Conservation (phyloP, 2,888 invertebrate species). For the Melinaea marsaeus region DNA sequence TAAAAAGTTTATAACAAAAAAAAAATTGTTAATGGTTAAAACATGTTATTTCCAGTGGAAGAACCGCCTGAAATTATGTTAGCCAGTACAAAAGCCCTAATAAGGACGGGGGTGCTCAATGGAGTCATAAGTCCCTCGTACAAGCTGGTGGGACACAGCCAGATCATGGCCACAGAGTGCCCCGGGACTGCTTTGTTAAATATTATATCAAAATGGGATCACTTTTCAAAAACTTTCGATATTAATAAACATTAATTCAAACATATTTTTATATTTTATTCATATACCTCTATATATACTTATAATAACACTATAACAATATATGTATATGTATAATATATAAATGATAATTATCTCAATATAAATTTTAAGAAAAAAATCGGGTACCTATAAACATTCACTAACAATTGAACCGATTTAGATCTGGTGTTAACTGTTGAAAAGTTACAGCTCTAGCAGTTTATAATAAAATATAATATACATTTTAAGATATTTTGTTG, state of each 20-base stretch:
- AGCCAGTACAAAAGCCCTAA: conserved; percentile 74
- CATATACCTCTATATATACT: neutral
- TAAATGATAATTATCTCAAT: too few species aligned
- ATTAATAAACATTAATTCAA: conserved; percentile 8
- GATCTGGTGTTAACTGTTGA: too few species aligned
- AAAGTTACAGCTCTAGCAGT: too few species aligned
- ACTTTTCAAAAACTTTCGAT: conserved; percentile 47
- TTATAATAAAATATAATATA: too few species aligned
- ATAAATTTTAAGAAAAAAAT: too few species aligned
- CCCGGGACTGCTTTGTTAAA: conserved; percentile 80
- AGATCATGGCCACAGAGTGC: conserved; percentile 77
- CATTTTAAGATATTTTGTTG: too few species aligned
- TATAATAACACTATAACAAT: neutral
- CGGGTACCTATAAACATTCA: too few species aligned
- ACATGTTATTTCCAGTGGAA: conserved; percentile 56
- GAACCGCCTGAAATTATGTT: conserved; percentile 79
- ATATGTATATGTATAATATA: too few species aligned
- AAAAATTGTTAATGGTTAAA: neutral
- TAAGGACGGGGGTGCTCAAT: conserved; percentile 74
- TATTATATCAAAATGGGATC: conserved; percentile 81
- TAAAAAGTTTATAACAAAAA: neutral
- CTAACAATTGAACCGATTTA: too few species aligned
- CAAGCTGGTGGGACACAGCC: conserved; percentile 80
- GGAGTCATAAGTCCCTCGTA: conserved; percentile 78
- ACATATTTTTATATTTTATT: neutral